phyloP scores from a whole-genome alignment of 2,797 vertebrate genomes.

The Peromyscus eremicus region DNA sequence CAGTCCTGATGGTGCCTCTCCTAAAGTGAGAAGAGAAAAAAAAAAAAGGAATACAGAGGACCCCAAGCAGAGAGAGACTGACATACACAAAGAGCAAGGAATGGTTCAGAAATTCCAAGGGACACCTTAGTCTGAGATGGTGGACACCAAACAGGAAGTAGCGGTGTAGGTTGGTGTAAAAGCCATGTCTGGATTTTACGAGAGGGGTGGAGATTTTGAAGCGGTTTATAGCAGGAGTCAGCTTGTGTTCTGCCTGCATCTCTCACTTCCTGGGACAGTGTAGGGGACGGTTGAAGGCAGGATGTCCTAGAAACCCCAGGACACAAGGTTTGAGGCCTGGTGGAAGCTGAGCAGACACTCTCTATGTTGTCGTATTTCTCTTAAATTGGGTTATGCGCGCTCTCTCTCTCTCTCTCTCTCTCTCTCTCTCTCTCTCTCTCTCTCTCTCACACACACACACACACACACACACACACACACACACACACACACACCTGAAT shows the following conservation, averaged over 20 bases:
- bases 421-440: not conserved
- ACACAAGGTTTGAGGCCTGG: not conserved
- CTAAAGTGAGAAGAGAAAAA: not conserved
- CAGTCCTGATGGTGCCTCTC: not conserved
- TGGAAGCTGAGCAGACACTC: not conserved
- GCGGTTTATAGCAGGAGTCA: not conserved
- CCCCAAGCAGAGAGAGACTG: not conserved
- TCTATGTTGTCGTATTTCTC: slow-evolving; percentile 31
- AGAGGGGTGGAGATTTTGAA: not conserved
- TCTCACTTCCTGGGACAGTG: not conserved
- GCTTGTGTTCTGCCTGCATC: not conserved
- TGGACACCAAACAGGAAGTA: slow-evolving; percentile 26
- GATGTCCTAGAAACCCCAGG: not conserved
- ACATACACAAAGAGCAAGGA: slow-evolving; percentile 6
- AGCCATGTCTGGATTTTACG: not conserved
- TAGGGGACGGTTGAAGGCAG: not conserved
- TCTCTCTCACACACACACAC: too few relatives aligned
- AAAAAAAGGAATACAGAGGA: not conserved
- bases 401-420: too few relatives aligned
- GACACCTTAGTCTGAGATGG: not conserved
- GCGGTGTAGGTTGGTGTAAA: not conserved
- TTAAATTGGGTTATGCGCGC: not conserved
- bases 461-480: too few relatives aligned
- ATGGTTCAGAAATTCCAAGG: slow-evolving; percentile 13
- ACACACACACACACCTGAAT: not conserved